These are phyloP conservation scores for Axinella damicornis DNA, from an alignment of 37 sponge, comb jelly and placozoan genomes.

Conservation along the genomic window DNA sequence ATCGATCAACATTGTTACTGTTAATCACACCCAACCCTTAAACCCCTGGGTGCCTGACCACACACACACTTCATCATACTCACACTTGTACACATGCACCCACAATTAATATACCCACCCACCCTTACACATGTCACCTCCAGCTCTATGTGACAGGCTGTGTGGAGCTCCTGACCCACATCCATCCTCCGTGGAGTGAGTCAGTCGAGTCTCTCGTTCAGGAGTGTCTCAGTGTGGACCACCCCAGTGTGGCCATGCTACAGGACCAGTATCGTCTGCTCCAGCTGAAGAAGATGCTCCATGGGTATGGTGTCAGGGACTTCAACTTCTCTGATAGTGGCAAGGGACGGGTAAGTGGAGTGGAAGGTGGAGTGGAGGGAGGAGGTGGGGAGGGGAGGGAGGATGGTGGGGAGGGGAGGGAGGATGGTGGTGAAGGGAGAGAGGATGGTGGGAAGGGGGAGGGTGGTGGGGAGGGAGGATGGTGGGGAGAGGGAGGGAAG, in stretches of 20 bases:
- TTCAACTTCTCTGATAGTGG: slow-evolving; percentile 49
- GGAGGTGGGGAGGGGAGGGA: too few relatives aligned
- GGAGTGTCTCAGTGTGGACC: slow-evolving; percentile 23
- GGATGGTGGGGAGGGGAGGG: too few relatives aligned
- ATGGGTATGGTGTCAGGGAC: slow-evolving; percentile 62
- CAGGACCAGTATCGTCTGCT: slow-evolving; percentile 52
- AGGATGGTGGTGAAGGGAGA: too few relatives aligned
- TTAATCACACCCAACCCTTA: too few relatives aligned
- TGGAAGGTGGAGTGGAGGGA: too few relatives aligned
- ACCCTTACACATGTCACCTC: not conserved
- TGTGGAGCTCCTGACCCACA: slow-evolving; percentile 50
- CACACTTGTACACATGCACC: not conserved
- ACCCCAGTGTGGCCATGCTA: slow-evolving; percentile 41
- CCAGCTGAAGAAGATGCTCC: slow-evolving; percentile 58
- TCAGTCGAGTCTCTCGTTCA: slow-evolving; percentile 66
- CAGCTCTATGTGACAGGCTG: slow-evolving; percentile 54
- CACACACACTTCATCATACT: not conserved
- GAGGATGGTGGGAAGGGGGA: too few relatives aligned
- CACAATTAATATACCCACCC: not conserved
- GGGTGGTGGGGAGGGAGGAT: too few relatives aligned
- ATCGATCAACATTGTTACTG: not conserved
- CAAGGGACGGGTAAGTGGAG: slow-evolving; percentile 32
- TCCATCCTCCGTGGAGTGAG: slow-evolving; percentile 56
- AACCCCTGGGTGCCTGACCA: too few relatives aligned
- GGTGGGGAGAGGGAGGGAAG: too few relatives aligned